Evolutionary conservation across 2,113 vertebrate species (phyloP).

Genomic region (Cololabis saira): DNA sequence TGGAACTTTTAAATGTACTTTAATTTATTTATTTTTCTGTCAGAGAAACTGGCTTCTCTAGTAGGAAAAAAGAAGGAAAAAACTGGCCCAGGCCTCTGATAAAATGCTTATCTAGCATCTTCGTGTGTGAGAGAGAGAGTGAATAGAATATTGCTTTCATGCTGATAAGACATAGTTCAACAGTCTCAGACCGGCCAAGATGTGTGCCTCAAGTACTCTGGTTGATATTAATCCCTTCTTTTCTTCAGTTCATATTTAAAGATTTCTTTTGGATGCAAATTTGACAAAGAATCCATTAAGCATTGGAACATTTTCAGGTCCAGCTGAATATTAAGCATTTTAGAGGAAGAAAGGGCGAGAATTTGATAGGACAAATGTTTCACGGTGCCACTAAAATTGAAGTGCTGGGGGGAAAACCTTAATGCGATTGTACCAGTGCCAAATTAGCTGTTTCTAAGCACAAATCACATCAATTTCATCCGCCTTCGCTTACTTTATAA

Average conservation of each 20-base stretch:
- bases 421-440: constrained; percentile 67
- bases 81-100: constrained; percentile 35
- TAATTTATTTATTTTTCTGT: too few relatives aligned
- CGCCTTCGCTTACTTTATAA: constrained; percentile 47
- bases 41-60: too few relatives aligned
- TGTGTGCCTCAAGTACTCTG: constrained; percentile 14
- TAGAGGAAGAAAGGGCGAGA: constrained; percentile 3
- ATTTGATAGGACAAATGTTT: constrained; percentile 41
- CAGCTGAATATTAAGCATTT: constrained; percentile 39
- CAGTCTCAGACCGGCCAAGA: constrained; percentile 22
- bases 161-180: constrained; percentile 31
- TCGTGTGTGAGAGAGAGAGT: constrained; percentile 6
- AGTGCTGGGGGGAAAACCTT: constrained; percentile 49
- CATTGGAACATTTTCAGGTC: constrained; percentile 16
- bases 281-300: constrained; percentile 8
- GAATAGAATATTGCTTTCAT: constrained; percentile 34
- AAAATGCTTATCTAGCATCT: constrained; percentile 34
- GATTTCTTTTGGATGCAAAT: constrained; percentile 54
- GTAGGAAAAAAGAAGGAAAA: constrained; percentile 16
- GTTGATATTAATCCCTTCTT: constrained; percentile 33
- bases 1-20: too few relatives aligned
- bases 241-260: constrained; percentile 14
- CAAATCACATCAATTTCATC: constrained; percentile 41
- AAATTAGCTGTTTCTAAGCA: constrained; percentile 55
- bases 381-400: constrained; percentile 49